phyloP scores from a whole-genome alignment of 2,888 invertebrate genomes.

The Cerastis leucographa region DNA sequence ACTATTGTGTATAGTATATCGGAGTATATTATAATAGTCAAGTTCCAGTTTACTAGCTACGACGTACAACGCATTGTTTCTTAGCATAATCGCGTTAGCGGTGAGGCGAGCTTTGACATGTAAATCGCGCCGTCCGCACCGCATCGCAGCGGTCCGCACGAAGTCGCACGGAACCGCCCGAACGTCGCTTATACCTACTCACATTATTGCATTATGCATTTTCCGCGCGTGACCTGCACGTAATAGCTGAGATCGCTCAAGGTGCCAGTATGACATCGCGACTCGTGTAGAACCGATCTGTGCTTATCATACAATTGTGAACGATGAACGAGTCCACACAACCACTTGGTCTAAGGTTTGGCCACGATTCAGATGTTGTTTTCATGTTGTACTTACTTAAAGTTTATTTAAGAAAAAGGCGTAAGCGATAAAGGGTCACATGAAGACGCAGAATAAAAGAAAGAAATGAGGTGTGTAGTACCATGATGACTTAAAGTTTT shows the following conservation, averaged over 20 bases:
- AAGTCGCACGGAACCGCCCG: slow-evolving; percentile 13
- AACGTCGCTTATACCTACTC: slow-evolving; percentile 45
- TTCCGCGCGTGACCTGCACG: slow-evolving; percentile 32
- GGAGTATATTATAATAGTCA: slow-evolving; percentile 11
- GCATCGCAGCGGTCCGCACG: slow-evolving; percentile 4
- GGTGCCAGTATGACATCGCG: slow-evolving; percentile 26
- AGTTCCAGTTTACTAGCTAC: slow-evolving; percentile 50
- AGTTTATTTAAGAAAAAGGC: background rate
- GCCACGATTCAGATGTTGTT: background rate
- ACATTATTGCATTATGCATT: slow-evolving; percentile 55
- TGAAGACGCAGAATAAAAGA: background rate
- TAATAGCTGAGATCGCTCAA: slow-evolving; percentile 42
- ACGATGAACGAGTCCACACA: background rate
- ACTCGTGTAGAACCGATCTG: background rate
- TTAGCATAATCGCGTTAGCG: slow-evolving; percentile 56
- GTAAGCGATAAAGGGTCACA: background rate
- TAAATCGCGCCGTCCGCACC: slow-evolving; percentile 37
- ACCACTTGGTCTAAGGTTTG: background rate
- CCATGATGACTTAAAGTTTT: background rate
- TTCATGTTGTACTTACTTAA: background rate
- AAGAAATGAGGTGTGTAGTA: background rate
- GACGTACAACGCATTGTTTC: slow-evolving; percentile 53
- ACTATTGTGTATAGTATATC: background rate
- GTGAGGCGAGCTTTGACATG: slow-evolving; percentile 61
- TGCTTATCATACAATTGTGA: slow-evolving; percentile 3